Conservation (phyloP, 2,888 invertebrate genomes). For the Phrixothrix hirtus region DNA sequence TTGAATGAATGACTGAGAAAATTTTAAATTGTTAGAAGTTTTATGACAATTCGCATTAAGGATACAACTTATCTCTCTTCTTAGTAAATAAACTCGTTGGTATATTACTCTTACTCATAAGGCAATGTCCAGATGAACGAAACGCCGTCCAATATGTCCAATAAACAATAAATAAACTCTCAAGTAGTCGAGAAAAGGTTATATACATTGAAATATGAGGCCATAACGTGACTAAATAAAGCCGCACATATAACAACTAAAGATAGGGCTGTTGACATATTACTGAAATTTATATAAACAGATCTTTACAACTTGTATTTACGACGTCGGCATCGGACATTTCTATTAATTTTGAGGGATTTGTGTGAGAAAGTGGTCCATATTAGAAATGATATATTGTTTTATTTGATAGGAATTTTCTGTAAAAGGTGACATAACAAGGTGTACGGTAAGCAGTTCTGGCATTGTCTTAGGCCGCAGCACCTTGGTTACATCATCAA, state of each 20-base stretch:
- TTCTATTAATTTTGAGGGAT: slow-evolving; percentile 15
- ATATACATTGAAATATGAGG: slow-evolving; percentile 26
- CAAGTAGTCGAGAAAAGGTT: slow-evolving; percentile 29
- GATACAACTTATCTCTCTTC: background rate
- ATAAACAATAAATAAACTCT: slow-evolving; percentile 26
- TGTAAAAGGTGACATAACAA: slow-evolving; percentile 38
- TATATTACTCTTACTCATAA: slow-evolving; percentile 13
- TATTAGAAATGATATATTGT: slow-evolving; percentile 2
- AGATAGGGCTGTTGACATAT: slow-evolving; percentile 28
- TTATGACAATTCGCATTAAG: too few relatives aligned
- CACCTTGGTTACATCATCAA: slow-evolving; percentile 20
- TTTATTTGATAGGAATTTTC: slow-evolving; percentile 15
- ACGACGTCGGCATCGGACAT: slow-evolving; percentile 9
- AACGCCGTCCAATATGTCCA: slow-evolving; percentile 26
- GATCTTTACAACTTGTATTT: slow-evolving; percentile 22
- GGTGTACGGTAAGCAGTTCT: slow-evolving; percentile 15
- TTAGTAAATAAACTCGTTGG: slow-evolving; percentile 1
- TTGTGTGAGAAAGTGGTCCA: slow-evolving; percentile 23
- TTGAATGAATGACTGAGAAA: too few relatives aligned
- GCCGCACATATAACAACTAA: slow-evolving; percentile 18
- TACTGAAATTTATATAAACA: slow-evolving; percentile 24
- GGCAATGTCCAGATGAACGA: slow-evolving; percentile 22
- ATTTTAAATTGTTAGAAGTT: too few relatives aligned
- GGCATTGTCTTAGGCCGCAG: slow-evolving; percentile 36
- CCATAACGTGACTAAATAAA: slow-evolving; percentile 32